These are phyloP conservation scores for Bombus pyrosoma DNA, from an alignment of 1,140 invertebrate genomes.

Conservation along the genomic window DNA sequence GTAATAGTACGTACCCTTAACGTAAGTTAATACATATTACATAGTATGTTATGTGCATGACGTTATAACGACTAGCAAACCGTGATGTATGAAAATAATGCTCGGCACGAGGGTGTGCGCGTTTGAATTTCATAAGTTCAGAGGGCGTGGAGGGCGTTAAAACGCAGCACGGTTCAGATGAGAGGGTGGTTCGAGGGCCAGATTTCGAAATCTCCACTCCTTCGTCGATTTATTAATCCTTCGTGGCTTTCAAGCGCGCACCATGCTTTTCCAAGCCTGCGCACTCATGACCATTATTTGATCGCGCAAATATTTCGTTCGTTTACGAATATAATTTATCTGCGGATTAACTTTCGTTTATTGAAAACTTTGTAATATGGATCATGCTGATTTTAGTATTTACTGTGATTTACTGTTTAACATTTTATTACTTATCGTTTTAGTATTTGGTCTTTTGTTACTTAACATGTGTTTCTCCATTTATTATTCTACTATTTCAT, in stretches of 20 bases:
- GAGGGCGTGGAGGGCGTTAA: not conserved
- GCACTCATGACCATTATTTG: not conserved
- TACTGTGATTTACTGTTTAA: no score
- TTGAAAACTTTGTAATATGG: no score
- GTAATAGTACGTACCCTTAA: conserved; percentile 49
- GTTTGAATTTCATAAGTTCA: conserved; percentile 51
- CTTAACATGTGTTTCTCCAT: no score
- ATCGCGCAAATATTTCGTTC: not conserved
- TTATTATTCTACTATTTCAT: no score
- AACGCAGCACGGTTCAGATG: not conserved
- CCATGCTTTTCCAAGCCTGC: not conserved
- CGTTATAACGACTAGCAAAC: conserved; percentile 43
- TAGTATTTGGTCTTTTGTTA: no score
- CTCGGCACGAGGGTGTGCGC: not conserved
- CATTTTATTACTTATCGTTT: no score
- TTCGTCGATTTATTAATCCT: conserved; percentile 27
- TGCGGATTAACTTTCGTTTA: no score
- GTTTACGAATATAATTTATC: no score
- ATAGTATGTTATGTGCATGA: conserved; percentile 43
- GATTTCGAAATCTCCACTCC: conserved; percentile 33
- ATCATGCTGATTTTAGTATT: no score
- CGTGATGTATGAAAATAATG: conserved; percentile 53
- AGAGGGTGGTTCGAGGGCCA: conserved; percentile 1
- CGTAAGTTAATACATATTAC: conserved; percentile 55
- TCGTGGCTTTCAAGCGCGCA: not conserved